A percentile compares a stretch with the other conserved stretches of the same genome.
Conservation (phyloP, 2,888 invertebrate genomes). For the Tetragonisca angustula region DNA sequence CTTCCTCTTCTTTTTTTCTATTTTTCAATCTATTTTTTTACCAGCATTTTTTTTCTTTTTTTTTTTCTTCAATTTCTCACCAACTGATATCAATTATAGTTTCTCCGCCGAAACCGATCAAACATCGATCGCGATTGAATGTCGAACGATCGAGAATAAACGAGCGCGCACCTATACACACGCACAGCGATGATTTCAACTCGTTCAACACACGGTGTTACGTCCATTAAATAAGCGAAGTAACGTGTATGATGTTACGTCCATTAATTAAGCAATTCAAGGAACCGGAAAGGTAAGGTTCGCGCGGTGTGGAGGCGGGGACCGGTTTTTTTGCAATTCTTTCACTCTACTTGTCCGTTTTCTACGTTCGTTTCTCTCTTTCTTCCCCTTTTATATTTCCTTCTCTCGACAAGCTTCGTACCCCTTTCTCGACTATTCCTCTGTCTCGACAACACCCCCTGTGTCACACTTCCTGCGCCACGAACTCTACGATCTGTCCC, state of each 20-base stretch:
- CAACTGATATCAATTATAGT: not conserved
- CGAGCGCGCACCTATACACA: constrained; percentile 48
- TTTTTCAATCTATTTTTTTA: not conserved
- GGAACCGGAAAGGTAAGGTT: constrained; percentile 71
- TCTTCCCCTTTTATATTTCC: not conserved
- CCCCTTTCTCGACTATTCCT: constrained; percentile 4
- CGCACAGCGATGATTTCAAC: constrained; percentile 51
- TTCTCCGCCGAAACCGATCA: not conserved
- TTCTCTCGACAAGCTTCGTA: constrained; percentile 33
- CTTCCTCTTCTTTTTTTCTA: not conserved
- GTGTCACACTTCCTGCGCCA: not conserved
- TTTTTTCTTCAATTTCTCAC: not conserved
- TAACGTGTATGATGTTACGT: constrained; percentile 55
- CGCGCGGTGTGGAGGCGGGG: constrained; percentile 83
- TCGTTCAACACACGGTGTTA: constrained; percentile 36
- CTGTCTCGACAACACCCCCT: not conserved
- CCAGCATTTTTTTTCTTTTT: too few relatives aligned
- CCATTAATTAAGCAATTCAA: constrained; percentile 63
- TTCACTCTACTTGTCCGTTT: constrained; percentile 37
- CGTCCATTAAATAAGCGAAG: constrained; percentile 60
- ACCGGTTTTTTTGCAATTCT: constrained; percentile 72
- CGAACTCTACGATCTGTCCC: not conserved
- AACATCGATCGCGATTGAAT: constrained; percentile 2
- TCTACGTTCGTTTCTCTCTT: not conserved
- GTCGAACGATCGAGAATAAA: not conserved